phyloP scores from a whole-genome alignment of 2,113 vertebrate genomes.

The Neofelis nebulosa region DNA sequence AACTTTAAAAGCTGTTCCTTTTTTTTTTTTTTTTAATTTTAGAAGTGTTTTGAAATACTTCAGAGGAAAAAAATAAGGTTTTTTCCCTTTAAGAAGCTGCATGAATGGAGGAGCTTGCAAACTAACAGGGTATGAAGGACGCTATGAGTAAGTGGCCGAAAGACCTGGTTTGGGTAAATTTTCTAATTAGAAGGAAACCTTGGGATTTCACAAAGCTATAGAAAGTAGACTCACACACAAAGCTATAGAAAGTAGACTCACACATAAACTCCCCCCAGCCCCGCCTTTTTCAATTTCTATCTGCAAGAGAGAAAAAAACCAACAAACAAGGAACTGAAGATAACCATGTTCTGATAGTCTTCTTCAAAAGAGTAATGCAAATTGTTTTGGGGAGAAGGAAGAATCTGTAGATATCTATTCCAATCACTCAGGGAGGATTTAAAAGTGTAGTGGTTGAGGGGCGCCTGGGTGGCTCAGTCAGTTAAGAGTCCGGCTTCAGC shows the following conservation, averaged over 20 bases:
- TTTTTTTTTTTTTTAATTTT: neutral
- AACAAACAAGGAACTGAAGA: neutral
- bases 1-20: neutral
- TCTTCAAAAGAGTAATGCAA: neutral
- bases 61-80: neutral
- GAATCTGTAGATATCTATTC: neutral
- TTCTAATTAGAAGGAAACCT: constrained; percentile 42
- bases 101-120: neutral
- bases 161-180: neutral
- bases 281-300: constrained; percentile 13
- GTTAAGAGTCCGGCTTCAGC: too few species aligned
- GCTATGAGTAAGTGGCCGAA: neutral
- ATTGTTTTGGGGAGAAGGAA: neutral
- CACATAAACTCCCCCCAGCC: too few species aligned
- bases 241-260: neutral
- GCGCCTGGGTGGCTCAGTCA: too few species aligned
- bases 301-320: neutral
- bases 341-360: neutral
- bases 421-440: neutral
- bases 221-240: neutral
- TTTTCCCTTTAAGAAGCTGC: neutral
- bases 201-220: neutral
- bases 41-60: neutral
- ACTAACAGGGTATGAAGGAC: neutral
- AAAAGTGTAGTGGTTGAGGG: neutral